These are phyloP conservation scores for Agrotis clavis DNA, from an alignment of 2,888 invertebrate genomes.

Conservation along the genomic window DNA sequence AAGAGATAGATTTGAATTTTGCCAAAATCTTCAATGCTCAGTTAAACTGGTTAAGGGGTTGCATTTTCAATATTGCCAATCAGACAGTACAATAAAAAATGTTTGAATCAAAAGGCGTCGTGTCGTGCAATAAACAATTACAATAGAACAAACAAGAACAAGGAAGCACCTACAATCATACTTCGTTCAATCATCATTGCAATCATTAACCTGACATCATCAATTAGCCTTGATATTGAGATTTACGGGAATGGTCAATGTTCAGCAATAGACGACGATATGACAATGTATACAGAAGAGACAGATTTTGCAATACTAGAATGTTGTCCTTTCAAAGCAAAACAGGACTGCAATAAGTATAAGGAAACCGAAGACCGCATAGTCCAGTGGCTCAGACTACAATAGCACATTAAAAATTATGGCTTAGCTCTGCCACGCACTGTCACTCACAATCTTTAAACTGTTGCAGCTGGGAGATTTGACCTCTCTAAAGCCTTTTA, in stretches of 20 bases:
- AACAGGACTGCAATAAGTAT: slow-evolving; percentile 38
- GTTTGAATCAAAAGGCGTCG: slow-evolving; percentile 6
- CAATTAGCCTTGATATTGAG: slow-evolving; percentile 13
- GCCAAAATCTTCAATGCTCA: too few species aligned
- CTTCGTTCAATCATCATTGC: slow-evolving; percentile 38
- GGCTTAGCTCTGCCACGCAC: slow-evolving; percentile 31
- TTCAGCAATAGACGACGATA: slow-evolving; percentile 4
- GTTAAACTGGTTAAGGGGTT: too few species aligned
- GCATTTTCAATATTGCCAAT: background rate
- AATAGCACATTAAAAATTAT: slow-evolving; percentile 51
- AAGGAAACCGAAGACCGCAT: slow-evolving; percentile 42
- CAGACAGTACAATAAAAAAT: background rate
- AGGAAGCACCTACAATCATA: slow-evolving; percentile 21
- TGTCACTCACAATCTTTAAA: slow-evolving; percentile 33
- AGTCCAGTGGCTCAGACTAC: slow-evolving; percentile 53
- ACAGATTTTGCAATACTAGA: slow-evolving; percentile 20
- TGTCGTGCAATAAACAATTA: slow-evolving; percentile 24
- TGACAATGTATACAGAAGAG: background rate
- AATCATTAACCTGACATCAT: slow-evolving; percentile 40
- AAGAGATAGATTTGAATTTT: background rate
- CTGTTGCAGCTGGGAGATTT: slow-evolving; percentile 11
- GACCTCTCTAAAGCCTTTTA: slow-evolving; percentile 3
- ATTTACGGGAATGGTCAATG: slow-evolving; percentile 37
- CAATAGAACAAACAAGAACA: slow-evolving; percentile 27
- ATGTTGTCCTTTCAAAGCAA: slow-evolving; percentile 13